Percentiles rank a stretch among this genome's conserved stretches.
These are phyloP conservation scores for Calephelis perditalis DNA, from an alignment of 2,888 invertebrate species.

Conservation along the genomic window DNA sequence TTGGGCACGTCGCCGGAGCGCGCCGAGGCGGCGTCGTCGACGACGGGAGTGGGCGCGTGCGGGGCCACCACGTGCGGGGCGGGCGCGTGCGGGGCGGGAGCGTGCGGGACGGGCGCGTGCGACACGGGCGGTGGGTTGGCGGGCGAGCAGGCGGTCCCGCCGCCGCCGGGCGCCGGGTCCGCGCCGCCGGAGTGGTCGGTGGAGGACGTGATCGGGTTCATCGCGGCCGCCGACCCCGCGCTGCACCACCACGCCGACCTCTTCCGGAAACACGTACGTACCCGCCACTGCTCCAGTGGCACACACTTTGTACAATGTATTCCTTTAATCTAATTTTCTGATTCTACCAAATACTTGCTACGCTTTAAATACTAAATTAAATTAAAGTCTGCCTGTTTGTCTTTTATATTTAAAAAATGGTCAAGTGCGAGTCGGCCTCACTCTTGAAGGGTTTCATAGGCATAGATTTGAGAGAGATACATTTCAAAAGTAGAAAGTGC, in stretches of 20 bases:
- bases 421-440: too few species aligned
- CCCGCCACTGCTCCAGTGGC: neutral
- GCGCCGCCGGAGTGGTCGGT: conserved; percentile 93
- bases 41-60: conserved; percentile 79
- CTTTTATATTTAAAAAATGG: too few species aligned
- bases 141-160: conserved; percentile 58
- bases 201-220: conserved; percentile 95
- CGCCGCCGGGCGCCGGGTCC: conserved; percentile 60
- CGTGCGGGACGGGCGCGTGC: conserved; percentile 82
- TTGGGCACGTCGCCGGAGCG: conserved; percentile 75
- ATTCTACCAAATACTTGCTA: too few species aligned
- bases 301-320: too few species aligned
- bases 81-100: conserved; percentile 76
- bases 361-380: too few species aligned
- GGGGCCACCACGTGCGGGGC: conserved; percentile 41
- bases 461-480: too few species aligned
- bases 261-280: conserved; percentile 29
- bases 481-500: too few species aligned
- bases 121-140: conserved; percentile 63
- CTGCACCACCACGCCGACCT: conserved; percentile 92
- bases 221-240: conserved; percentile 90
- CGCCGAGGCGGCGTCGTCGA: conserved; percentile 80
- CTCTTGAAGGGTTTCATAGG: too few species aligned
- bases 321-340: too few species aligned
- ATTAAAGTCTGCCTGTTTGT: too few species aligned